Evolutionary conservation across 37 sponge, comb jelly and placozoan genomes (phyloP).

Genomic region (Beroe forskalii): DNA sequence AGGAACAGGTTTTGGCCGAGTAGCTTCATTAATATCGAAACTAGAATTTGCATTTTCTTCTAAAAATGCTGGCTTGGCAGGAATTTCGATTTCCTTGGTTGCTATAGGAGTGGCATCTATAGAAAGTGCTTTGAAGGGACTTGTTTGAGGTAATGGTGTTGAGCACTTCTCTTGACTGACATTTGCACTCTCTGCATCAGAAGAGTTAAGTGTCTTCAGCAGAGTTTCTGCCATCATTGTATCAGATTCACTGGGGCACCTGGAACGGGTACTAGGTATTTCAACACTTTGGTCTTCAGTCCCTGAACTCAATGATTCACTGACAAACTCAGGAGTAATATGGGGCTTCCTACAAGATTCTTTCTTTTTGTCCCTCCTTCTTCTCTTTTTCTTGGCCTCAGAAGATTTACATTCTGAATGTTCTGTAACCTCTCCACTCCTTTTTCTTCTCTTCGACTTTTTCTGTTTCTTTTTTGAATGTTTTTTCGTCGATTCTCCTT

Average conservation of each 20-base stretch:
- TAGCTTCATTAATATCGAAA: constrained; percentile 26
- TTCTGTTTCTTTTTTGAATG: neutral
- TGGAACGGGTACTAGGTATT: neutral
- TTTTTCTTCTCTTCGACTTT: neutral
- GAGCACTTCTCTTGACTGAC: neutral
- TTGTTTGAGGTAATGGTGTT: neutral
- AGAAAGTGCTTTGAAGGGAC: neutral
- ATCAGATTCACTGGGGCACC: constrained; percentile 9
- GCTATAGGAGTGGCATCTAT: no score
- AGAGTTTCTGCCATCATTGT: constrained; percentile 31
- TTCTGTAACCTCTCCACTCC: neutral
- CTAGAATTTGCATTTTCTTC: constrained; percentile 44
- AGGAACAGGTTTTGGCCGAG: constrained; percentile 43
- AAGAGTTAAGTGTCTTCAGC: neutral
- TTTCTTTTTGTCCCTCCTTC: neutral
- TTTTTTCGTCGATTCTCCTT: neutral
- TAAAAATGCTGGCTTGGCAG: neutral
- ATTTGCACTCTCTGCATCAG: neutral
- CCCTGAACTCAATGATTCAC: neutral
- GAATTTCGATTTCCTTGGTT: neutral
- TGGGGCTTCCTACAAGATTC: neutral
- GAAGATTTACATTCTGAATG: neutral
- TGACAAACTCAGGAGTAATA: constrained; percentile 26
- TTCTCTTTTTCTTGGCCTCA: neutral
- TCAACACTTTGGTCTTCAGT: neutral